Evolutionary conservation across 2,888 invertebrate genomes (phyloP), one percentile per base, ranked within the genome.

Genomic region (Leistus spinibarbis): DNA sequence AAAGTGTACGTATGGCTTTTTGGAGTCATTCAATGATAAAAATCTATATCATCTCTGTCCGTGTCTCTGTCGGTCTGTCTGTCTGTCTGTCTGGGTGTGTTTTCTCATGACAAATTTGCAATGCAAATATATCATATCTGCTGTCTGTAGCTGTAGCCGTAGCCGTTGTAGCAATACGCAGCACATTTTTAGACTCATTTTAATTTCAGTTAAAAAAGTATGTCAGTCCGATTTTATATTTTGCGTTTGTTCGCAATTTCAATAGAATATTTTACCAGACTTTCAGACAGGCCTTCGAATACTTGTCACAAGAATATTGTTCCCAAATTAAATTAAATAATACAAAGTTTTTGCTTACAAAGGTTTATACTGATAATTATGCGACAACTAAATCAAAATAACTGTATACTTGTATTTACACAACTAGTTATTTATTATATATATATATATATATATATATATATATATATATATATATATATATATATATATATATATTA

Each of bases 171-270:
- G n/a, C n/a, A n/a, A 13, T 40, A 40, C 40, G 40, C 16, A 23
- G 22, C 65, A 65, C 71, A 56, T 71, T 71, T 71, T 65, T 64
- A 54, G 65, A 71, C 56, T 65, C 71, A 71, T 71, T 71, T 71
- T 71, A 71, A 71, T 71, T 71, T 71, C 63, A 71, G 65, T 27
- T 63, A 22, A 70, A 40, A 70, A 71, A 56, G 65, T 71, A 56
- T 63, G 71, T 71, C 40, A 40, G 13, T 13, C 7, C 63, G 24
- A 19, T 23, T 27, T 24, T 24, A 64, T 24, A 53, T 54, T 24
- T 65, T 65, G 63, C 27, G 53, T 40, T 40, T 40, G 13, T 40
- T 40, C 13, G 7, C 40, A 40, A 13, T 65, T 71, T 65, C 56
- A 65, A 71, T 71, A 65, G 71, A 64, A 71, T 71, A 63, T 20